Evolutionary conservation across 2,797 vertebrate genomes (phyloP).

Genomic region (Sphenodon punctatus): DNA sequence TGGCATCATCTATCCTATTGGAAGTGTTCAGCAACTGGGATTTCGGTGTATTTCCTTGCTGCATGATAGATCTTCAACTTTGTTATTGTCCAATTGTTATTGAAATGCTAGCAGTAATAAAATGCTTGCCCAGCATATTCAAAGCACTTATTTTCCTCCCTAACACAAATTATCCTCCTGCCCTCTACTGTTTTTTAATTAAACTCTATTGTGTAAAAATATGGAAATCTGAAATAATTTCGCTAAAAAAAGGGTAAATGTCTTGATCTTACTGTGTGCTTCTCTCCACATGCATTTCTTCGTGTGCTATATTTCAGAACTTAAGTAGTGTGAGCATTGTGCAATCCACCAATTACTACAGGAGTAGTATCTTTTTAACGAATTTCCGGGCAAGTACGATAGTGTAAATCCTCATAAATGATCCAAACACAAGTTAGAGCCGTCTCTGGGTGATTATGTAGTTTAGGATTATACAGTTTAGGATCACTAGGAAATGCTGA

Average conservation of each 20-base stretch:
- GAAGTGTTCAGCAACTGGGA: not conserved
- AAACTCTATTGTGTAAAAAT: not conserved
- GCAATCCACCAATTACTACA: conserved; percentile 34
- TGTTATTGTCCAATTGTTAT: not conserved
- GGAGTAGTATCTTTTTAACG: conserved; percentile 63
- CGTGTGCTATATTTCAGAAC: conserved; percentile 20
- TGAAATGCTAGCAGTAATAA: not conserved
- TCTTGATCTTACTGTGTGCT: no score
- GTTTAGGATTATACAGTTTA: conserved; percentile 19
- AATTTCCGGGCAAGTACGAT: not conserved
- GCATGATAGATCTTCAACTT: not conserved
- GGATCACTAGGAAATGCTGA: conserved; percentile 40
- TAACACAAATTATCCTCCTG: not conserved
- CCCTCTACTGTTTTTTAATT: not conserved
- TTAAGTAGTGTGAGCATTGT: conserved; percentile 5
- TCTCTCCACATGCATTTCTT: conserved; percentile 11
- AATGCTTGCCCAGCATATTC: not conserved
- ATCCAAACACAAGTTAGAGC: conserved; percentile 28
- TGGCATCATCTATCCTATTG: not conserved
- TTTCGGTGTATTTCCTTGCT: not conserved
- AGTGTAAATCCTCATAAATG: conserved; percentile 41
- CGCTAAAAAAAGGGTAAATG: no score
- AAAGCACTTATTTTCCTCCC: not conserved
- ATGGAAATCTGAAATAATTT: no score
- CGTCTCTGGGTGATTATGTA: conserved; percentile 36